Percentiles rank a stretch among this genome's conserved stretches.
Conservation (phyloP, 2,113 vertebrate species). For the Sylvietta virens region DNA sequence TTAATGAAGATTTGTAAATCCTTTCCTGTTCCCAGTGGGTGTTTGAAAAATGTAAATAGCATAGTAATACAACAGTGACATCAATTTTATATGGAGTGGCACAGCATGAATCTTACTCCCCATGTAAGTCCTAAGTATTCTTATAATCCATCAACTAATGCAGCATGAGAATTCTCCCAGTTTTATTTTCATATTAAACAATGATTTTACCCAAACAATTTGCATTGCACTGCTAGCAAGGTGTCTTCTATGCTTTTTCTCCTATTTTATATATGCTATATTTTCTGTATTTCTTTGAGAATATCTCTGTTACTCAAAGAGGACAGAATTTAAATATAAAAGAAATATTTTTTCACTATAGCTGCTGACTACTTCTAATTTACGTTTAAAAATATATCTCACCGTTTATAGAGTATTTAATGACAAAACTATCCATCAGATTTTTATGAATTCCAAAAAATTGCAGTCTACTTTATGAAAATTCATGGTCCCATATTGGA, state of each 20-base stretch:
- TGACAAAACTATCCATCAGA: not conserved
- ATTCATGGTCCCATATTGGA: not conserved
- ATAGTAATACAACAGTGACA: not conserved
- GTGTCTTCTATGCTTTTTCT: not conserved
- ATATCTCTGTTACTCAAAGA: not conserved
- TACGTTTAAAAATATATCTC: not conserved
- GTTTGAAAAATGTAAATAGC: constrained; percentile 24
- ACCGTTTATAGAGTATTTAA: not conserved
- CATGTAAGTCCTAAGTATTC: not conserved
- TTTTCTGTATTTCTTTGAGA: not conserved
- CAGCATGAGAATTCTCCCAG: not conserved
- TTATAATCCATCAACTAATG: not conserved
- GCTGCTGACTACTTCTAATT: not conserved
- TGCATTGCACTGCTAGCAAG: not conserved
- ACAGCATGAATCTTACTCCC: not conserved
- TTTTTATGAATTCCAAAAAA: not conserved
- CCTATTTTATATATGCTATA: not conserved
- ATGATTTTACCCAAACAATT: not conserved
- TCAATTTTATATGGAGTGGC: constrained; percentile 20
- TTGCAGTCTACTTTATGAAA: not conserved
- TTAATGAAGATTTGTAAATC: not conserved
- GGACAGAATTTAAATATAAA: not conserved
- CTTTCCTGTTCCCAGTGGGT: constrained; percentile 4
- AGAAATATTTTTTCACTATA: not conserved
- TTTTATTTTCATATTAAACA: not conserved